These are phyloP conservation scores for Philonicus albiceps DNA, from an alignment of 2,888 invertebrate genomes.

Conservation along the genomic window DNA sequence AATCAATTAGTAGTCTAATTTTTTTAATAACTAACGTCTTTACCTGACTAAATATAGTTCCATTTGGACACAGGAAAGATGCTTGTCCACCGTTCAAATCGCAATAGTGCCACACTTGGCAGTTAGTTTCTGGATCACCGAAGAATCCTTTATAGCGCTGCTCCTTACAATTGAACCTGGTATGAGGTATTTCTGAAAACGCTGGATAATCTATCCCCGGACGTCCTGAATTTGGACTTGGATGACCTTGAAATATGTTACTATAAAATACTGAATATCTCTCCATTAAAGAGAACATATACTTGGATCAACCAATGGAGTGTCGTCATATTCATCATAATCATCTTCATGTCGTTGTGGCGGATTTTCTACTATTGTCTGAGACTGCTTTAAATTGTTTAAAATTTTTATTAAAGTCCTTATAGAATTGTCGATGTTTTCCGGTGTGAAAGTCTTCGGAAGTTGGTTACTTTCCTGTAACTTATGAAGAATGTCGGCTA, in stretches of 20 bases:
- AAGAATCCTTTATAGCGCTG: constrained; percentile 91
- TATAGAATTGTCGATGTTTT: constrained; percentile 82
- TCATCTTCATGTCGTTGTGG: constrained; percentile 59
- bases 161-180: constrained; percentile 80
- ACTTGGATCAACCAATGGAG: constrained; percentile 51
- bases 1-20: too few species aligned
- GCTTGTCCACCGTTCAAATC: constrained; percentile 90
- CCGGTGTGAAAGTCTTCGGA: constrained; percentile 77
- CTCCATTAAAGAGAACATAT: not conserved
- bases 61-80: constrained; percentile 88
- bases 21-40: not conserved
- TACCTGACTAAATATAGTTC: constrained; percentile 86
- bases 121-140: constrained; percentile 85
- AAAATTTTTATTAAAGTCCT: constrained; percentile 79
- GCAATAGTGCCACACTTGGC: constrained; percentile 94
- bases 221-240: constrained; percentile 65
- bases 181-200: constrained; percentile 76
- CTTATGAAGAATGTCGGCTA: constrained; percentile 73
- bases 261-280: not conserved
- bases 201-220: constrained; percentile 85
- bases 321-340: constrained; percentile 53
- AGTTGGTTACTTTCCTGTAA: constrained; percentile 78
- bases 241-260: constrained; percentile 56
- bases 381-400: constrained; percentile 69
- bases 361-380: constrained; percentile 59